Evolutionary conservation across 2,888 invertebrate genomes (phyloP).

Genomic region (Palloptera scutellata): DNA sequence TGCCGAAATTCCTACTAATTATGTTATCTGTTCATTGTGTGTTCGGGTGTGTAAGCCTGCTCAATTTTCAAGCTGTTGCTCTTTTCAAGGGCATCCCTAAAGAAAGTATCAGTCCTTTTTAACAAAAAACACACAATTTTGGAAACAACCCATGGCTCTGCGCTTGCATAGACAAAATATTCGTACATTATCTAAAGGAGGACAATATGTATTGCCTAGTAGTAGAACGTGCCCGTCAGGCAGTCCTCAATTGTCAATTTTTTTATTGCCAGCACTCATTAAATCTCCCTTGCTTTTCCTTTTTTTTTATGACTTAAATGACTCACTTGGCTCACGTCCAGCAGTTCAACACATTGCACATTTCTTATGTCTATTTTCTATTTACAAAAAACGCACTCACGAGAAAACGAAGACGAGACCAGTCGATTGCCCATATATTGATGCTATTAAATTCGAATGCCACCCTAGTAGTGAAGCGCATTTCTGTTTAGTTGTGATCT

Average conservation of each 20-base stretch:
- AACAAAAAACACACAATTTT: too few relatives aligned
- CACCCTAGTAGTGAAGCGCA: slow-evolving; percentile 61
- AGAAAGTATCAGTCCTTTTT: too few relatives aligned
- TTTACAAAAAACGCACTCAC: background rate
- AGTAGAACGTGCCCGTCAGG: background rate
- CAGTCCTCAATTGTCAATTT: too few relatives aligned
- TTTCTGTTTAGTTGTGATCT: slow-evolving; percentile 56
- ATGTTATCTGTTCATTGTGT: slow-evolving; percentile 29
- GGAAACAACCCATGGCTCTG: too few relatives aligned
- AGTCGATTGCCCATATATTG: background rate
- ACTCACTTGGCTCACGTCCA: slow-evolving; percentile 35
- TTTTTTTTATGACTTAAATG: background rate
- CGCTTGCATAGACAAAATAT: too few relatives aligned
- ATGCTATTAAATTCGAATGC: slow-evolving; percentile 38
- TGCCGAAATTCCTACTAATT: slow-evolving; percentile 33
- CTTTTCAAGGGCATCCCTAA: too few relatives aligned
- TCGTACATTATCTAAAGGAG: too few relatives aligned
- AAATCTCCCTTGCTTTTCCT: too few relatives aligned
- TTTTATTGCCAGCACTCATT: background rate
- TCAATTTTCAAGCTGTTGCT: too few relatives aligned
- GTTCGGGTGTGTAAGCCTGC: background rate
- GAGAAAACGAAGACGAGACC: background rate
- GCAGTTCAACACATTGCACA: slow-evolving; percentile 28
- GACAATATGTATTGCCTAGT: background rate
- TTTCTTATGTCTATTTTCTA: slow-evolving; percentile 20